Percentiles rank a stretch among this genome's conserved stretches.
Evolutionary conservation across 2,888 invertebrate genomes (phyloP).

Genomic region (Macrostomum cliftonense): DNA sequence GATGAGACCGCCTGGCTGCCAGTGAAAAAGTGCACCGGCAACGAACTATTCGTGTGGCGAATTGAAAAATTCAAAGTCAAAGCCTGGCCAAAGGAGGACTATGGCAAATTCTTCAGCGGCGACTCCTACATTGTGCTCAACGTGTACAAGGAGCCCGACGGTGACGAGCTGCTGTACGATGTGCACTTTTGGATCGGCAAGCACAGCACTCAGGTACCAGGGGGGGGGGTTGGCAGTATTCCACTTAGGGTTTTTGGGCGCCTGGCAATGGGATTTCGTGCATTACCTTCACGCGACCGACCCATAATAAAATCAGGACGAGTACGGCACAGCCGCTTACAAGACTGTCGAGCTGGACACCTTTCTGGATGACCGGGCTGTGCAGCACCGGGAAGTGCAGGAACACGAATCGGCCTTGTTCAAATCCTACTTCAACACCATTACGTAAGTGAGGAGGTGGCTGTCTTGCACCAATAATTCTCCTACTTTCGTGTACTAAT

Average conservation of each 20-base stretch:
- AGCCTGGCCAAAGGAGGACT: slow-evolving; percentile 6
- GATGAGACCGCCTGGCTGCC: background rate
- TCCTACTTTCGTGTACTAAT: no score
- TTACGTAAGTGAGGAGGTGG: slow-evolving; percentile 14
- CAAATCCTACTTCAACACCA: slow-evolving; percentile 24
- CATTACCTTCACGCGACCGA: no score
- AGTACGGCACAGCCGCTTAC: slow-evolving; percentile 37
- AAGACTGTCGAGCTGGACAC: slow-evolving; percentile 37
- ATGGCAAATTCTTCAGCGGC: slow-evolving; percentile 12
- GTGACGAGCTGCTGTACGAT: slow-evolving; percentile 24
- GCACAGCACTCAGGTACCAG: slow-evolving; percentile 29
- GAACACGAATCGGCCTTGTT: slow-evolving; percentile 30
- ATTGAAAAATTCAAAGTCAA: slow-evolving; percentile 11
- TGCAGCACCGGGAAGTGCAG: slow-evolving; percentile 34
- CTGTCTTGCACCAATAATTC: no score
- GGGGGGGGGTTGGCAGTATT: no score
- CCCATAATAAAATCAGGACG: no score
- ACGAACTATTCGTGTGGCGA: background rate
- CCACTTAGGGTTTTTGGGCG: no score
- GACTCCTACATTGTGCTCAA: slow-evolving; percentile 12
- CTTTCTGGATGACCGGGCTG: slow-evolving; percentile 26
- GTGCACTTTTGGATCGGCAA: slow-evolving; percentile 38
- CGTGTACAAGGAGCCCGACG: slow-evolving; percentile 19
- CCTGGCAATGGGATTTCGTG: no score
- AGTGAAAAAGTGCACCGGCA: background rate